Percentiles rank a stretch among this genome's conserved stretches.
These are phyloP conservation scores for Hydropsyche tenuis DNA, from an alignment of 1,140 invertebrate genomes.

Conservation along the genomic window DNA sequence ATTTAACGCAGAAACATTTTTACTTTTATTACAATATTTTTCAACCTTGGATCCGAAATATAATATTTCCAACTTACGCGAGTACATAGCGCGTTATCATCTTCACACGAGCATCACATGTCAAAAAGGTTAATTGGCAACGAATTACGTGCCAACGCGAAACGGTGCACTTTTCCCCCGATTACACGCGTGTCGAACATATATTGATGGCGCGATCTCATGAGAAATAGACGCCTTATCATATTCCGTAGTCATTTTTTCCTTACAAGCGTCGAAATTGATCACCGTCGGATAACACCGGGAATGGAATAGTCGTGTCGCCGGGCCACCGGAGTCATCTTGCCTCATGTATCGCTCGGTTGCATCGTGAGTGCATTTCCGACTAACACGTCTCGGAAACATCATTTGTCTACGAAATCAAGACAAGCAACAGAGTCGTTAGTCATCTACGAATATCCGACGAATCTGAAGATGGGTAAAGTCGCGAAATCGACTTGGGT, in stretches of 20 bases:
- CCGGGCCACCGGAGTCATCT: background rate
- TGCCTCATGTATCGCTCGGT: constrained; percentile 8
- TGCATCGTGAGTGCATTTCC: constrained; percentile 10
- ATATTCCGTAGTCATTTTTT: background rate
- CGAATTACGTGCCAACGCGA: background rate
- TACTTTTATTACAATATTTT: too few species aligned
- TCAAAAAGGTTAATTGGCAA: constrained; percentile 10
- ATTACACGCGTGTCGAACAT: background rate
- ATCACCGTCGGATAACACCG: background rate
- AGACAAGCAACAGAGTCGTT: background rate
- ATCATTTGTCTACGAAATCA: constrained; percentile 14
- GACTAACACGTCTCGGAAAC: constrained; percentile 11
- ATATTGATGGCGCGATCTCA: background rate
- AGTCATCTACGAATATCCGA: too few species aligned
- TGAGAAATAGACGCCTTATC: background rate
- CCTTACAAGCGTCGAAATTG: background rate
- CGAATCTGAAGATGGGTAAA: background rate
- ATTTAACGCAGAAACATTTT: too few species aligned
- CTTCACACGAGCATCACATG: background rate
- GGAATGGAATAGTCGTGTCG: constrained; percentile 23
- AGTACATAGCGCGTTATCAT: too few species aligned
- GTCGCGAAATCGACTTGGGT: constrained; percentile 18
- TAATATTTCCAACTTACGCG: too few species aligned
- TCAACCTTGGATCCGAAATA: too few species aligned
- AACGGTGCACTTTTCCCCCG: background rate